A percentile compares a stretch with the other conserved stretches of the same genome.
These are phyloP conservation scores for Acromyrmex heyeri DNA, from an alignment of 1,140 invertebrate genomes.

Conservation along the genomic window DNA sequence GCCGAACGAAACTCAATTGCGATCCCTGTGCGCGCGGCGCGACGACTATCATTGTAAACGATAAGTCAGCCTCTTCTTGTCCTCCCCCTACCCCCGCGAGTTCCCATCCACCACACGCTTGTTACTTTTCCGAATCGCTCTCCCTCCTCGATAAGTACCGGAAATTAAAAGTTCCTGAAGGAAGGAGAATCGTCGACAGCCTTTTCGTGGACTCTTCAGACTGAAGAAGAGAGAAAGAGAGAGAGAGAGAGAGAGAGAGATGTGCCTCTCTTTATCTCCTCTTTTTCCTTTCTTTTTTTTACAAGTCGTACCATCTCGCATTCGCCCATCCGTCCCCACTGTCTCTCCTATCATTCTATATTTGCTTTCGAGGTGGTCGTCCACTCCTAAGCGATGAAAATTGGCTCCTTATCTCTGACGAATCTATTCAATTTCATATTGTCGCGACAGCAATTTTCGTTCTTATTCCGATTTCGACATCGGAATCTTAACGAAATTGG, in stretches of 20 bases:
- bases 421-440: constrained; percentile 51
- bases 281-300: constrained; percentile 21
- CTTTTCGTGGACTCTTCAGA: constrained; percentile 8
- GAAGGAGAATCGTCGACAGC: constrained; percentile 40
- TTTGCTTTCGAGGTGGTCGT: background rate
- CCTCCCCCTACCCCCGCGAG: background rate
- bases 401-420: constrained; percentile 26
- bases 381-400: background rate
- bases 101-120: constrained; percentile 4
- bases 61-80: constrained; percentile 36
- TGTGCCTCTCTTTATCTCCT: constrained; percentile 31
- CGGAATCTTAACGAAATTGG: no score
- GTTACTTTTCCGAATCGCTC: constrained; percentile 20
- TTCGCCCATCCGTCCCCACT: background rate
- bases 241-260: background rate
- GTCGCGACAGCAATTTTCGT: constrained; percentile 5
- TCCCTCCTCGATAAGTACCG: constrained; percentile 49
- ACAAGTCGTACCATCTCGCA: constrained; percentile 23
- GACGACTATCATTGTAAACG: constrained; percentile 53
- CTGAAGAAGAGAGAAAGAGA: background rate
- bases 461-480: background rate
- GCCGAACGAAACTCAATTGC: constrained; percentile 71
- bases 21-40: background rate
- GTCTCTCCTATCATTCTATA: background rate
- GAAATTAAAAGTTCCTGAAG: constrained; percentile 61